Conservation (phyloP, 2,113 vertebrate species). For the Heloderma charlesbogerti region DNA sequence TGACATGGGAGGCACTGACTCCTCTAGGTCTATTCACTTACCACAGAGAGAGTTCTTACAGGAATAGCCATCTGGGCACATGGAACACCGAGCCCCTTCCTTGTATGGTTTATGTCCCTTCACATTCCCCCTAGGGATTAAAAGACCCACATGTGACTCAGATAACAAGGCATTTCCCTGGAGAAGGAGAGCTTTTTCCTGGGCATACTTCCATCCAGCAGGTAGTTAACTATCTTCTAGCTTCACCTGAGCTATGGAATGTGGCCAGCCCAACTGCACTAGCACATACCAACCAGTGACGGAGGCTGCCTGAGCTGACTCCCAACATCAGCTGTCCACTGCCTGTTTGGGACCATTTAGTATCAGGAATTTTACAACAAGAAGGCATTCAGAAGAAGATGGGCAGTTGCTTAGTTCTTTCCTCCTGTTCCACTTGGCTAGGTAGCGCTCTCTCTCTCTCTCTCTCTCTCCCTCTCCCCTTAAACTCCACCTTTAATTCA, state of each 20-base stretch:
- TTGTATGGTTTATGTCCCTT: slow-evolving; percentile 68
- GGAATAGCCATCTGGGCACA: slow-evolving; percentile 62
- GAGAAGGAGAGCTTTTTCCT: neutral
- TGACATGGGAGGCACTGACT: fast-evolving
- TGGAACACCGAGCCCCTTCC: slow-evolving; percentile 68
- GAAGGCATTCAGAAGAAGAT: neutral
- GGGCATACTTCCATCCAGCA: neutral
- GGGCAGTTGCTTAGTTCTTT: neutral
- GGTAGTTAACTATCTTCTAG: neutral
- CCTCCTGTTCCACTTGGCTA: too few species aligned
- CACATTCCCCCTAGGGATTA: slow-evolving; percentile 74
- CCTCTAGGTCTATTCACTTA: slow-evolving; percentile 28
- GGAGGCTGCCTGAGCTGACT: neutral
- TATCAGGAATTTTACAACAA: neutral
- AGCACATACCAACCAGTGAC: neutral
- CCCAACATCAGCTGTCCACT: neutral
- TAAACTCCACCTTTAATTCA: neutral
- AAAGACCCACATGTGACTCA: fast-evolving
- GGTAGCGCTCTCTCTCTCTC: neutral
- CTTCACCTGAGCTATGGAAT: neutral
- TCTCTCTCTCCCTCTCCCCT: neutral
- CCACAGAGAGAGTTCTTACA: slow-evolving; percentile 76
- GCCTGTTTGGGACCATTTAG: neutral
- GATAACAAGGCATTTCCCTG: neutral
- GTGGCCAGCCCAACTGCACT: too few species aligned